Conservation (phyloP, 2,113 vertebrate species). For the Odobenus rosmarus region DNA sequence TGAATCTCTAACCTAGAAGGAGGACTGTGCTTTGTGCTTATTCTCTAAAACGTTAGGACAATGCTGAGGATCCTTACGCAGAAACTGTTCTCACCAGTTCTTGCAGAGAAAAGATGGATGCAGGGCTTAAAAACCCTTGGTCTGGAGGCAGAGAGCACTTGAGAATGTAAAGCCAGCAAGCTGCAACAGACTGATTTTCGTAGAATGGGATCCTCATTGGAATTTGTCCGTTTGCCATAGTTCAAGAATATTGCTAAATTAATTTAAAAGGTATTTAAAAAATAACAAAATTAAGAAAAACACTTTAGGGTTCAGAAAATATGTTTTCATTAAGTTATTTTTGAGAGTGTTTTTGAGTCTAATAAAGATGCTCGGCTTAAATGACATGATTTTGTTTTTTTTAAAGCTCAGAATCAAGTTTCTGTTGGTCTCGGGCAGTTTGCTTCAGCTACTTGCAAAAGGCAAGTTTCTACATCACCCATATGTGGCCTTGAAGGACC, state of each 20-base stretch:
- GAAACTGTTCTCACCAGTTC: neutral
- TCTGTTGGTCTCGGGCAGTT: neutral
- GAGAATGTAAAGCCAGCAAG: neutral
- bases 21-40: no score
- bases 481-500: neutral
- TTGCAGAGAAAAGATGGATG: neutral
- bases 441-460: neutral
- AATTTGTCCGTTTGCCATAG: neutral
- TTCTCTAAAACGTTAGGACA: neutral
- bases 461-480: neutral
- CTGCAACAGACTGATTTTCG: neutral
- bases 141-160: neutral
- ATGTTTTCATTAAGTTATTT: neutral
- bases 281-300: neutral
- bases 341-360: neutral
- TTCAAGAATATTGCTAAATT: neutral
- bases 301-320: neutral
- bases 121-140: fast-evolving
- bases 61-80: neutral
- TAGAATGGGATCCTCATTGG: neutral
- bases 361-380: neutral
- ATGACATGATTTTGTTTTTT: neutral
- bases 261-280: conserved; percentile 26
- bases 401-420: neutral
- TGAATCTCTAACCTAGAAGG: neutral